Conservation (phyloP, 2,113 vertebrate genomes). For the Pseudolaguvia tuberculata region DNA sequence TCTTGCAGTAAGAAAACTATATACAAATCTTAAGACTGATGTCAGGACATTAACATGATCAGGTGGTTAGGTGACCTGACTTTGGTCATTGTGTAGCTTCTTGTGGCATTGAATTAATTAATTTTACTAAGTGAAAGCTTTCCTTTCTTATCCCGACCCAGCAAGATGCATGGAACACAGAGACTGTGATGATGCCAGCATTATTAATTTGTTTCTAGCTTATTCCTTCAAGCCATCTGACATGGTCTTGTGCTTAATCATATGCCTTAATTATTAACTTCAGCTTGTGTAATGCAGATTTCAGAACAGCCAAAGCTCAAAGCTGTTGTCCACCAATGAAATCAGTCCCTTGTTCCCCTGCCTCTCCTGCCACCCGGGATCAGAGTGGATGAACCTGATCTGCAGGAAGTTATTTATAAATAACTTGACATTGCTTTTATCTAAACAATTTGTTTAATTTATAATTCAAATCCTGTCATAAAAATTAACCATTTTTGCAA, state of each 20-base stretch:
- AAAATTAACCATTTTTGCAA: background rate
- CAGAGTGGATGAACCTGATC: background rate
- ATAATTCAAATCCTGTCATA: background rate
- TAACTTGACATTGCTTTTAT: background rate
- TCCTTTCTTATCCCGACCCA: background rate
- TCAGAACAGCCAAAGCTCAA: constrained; percentile 43
- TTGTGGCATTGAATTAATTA: no score
- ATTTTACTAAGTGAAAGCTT: constrained; percentile 7
- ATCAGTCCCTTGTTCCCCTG: background rate
- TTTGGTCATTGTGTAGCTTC: background rate
- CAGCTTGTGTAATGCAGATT: constrained; percentile 23
- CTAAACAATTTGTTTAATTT: constrained; percentile 3
- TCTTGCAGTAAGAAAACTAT: background rate
- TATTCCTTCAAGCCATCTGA: background rate
- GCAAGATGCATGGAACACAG: background rate
- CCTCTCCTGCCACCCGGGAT: background rate
- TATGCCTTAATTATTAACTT: constrained; percentile 40
- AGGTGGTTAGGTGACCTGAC: background rate
- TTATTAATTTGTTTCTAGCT: background rate
- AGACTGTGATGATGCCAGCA: background rate
- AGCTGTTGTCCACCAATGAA: constrained; percentile 40
- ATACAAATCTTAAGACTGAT: background rate
- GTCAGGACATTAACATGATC: background rate
- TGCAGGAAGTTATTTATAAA: background rate
- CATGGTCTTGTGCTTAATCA: background rate